Percentiles rank a stretch among this genome's conserved stretches.
Evolutionary conservation across 2,797 vertebrate genomes (phyloP).

Genomic region (Erpetoichthys calabaricus): DNA sequence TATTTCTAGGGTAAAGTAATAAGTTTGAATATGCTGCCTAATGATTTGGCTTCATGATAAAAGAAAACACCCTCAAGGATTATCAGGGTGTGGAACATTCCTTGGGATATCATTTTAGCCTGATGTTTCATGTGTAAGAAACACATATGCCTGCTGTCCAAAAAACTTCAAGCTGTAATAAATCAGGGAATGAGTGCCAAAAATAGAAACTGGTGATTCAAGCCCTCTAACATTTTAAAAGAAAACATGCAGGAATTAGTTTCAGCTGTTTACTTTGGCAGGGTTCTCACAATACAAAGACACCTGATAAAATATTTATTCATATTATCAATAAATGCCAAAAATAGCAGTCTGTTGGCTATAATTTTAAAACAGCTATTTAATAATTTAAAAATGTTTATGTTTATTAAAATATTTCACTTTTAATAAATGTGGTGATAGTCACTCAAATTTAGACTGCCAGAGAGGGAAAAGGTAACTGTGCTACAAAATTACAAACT

Average conservation of each 20-base stretch:
- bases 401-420: too few species aligned
- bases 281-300: background rate
- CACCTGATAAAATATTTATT: background rate
- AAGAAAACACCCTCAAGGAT: slow-evolving; percentile 9
- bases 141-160: slow-evolving; percentile 11
- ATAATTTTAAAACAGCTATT: too few species aligned
- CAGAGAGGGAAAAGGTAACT: too few species aligned
- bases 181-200: slow-evolving; percentile 13
- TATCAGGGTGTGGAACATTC: slow-evolving; percentile 3
- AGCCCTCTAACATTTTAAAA: background rate
- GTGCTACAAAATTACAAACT: too few species aligned
- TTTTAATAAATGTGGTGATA: too few species aligned
- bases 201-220: slow-evolving; percentile 14
- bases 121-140: slow-evolving; percentile 2
- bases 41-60: slow-evolving; percentile 8
- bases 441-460: too few species aligned
- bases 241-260: background rate
- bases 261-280: background rate
- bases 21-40: slow-evolving; percentile 17
- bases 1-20: slow-evolving; percentile 14
- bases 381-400: too few species aligned
- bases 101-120: slow-evolving; percentile 3
- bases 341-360: too few species aligned
- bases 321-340: background rate
- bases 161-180: background rate